Base-by-base conservation (phyloP, 1,140 invertebrate genomes). In the Armadillidium nasatum region DNA sequence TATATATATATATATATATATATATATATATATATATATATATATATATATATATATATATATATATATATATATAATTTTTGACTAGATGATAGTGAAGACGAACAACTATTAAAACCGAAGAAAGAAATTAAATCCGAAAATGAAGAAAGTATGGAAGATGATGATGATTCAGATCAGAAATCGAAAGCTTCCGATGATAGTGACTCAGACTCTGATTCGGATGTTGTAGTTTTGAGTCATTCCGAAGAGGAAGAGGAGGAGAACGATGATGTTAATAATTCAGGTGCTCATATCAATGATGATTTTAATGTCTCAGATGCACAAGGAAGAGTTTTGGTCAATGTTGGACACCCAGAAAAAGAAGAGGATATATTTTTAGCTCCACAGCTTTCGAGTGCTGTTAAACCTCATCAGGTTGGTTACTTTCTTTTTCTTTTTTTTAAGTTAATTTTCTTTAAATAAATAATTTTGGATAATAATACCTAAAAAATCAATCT, bases 301-400 rank as follows among this genome's bases (percentile, higher is more conserved):
- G 88, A 88, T 86, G 86, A 90, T n/a, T 93, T 94, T 82, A 98
- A 98, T 86, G 85, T 92, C 77, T 93, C 93, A 4, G 95, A 99
- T 86, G 91, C 94, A 75, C 89, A 95, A 83, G 97, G 97, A 3
- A n/a, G n/a, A 67, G 94, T 99, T 21, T 86, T 98, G 44, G 92
- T 99, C 33, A 99, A 99, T 85, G 91, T 98, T 66, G 96, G 94
- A n/a, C 96, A 98, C 87, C 92, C 94, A 0, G 89, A 92, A 67
- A 90, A 90, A 73, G 97, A 99, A 83, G 90, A 92, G 22, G 96
- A 97, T n/a, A 92, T 99, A 68, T 99, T 92, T 85, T 87, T 99
- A 46, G 93, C 96, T 7, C 92, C 93, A 3, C 95, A 98, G 84
- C 92, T 99, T 71, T 93, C 94, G 0, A n/a, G 91, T 81, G 89